phyloP scores from a whole-genome alignment of 1,140 invertebrate species.

The Pachyrhynchus sulphureomaculatus region DNA sequence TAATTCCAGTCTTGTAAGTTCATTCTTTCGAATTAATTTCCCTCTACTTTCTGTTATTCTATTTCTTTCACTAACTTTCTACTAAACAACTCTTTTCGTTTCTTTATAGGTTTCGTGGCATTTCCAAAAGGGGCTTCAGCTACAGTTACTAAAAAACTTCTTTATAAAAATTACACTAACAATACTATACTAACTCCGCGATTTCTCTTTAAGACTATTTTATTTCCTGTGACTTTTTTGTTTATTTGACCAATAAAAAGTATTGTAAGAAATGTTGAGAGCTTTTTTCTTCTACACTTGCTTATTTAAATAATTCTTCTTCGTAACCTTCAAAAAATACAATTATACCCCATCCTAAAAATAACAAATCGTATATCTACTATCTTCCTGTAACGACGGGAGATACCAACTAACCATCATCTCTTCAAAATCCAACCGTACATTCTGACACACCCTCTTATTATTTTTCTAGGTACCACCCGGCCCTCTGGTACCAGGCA shows the following conservation, averaged over 20 bases:
- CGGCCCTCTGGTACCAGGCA: conserved; percentile 82
- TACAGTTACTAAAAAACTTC: background rate
- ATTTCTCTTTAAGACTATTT: too few relatives aligned
- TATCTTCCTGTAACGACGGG: too few relatives aligned
- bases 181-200: background rate
- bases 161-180: background rate
- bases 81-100: conserved; percentile 2
- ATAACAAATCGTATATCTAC: too few relatives aligned
- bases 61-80: background rate
- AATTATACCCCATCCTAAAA: too few relatives aligned
- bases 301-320: too few relatives aligned
- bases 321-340: too few relatives aligned
- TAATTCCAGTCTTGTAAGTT: conserved; percentile 53
- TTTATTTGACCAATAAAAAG: too few relatives aligned
- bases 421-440: background rate
- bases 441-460: background rate
- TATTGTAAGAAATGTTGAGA: too few relatives aligned
- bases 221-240: too few relatives aligned
- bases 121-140: background rate
- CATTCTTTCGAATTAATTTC: too few relatives aligned
- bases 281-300: too few relatives aligned
- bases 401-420: too few relatives aligned
- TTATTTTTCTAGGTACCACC: conserved; percentile 62
- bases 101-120: conserved; percentile 4
- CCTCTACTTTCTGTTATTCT: background rate